A percentile compares a stretch with the other conserved stretches of the same genome.
These are phyloP conservation scores for Schizopygopsis pylzovi DNA, from an alignment of 2,797 vertebrate species.

Conservation along the genomic window DNA sequence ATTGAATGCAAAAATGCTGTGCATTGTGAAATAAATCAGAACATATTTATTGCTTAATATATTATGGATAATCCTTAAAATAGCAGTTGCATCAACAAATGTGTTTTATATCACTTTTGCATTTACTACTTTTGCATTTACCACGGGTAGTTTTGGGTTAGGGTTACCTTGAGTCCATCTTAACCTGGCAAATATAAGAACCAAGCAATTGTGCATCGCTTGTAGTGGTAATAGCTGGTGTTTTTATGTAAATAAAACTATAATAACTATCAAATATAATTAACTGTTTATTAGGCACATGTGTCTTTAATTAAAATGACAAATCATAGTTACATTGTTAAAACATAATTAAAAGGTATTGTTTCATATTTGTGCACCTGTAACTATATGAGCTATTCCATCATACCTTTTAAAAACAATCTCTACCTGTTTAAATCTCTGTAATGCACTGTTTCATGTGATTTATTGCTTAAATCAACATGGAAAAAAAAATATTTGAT, in stretches of 20 bases:
- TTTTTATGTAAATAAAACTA: neutral
- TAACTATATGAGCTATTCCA: neutral
- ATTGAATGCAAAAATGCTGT: too few species aligned
- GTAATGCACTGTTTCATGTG: neutral
- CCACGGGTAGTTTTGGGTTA: too few species aligned
- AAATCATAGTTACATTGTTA: neutral
- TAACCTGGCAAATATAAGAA: too few species aligned
- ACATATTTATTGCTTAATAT: too few species aligned
- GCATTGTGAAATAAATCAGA: too few species aligned
- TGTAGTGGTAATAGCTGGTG: too few species aligned
- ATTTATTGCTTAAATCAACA: neutral
- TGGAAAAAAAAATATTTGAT: neutral
- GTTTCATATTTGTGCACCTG: neutral
- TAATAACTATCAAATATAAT: neutral
- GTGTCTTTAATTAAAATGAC: neutral
- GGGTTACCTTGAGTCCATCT: too few species aligned
- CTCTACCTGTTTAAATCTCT: neutral
- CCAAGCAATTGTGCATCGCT: too few species aligned
- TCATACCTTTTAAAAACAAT: neutral
- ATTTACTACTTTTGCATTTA: too few species aligned
- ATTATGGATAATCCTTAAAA: too few species aligned
- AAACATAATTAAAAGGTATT: neutral
- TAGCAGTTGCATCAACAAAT: too few species aligned
- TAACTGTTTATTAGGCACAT: neutral
- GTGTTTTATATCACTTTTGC: too few species aligned